Conservation (phyloP, 2,888 invertebrate genomes). For the Xestobium rufovillosum region DNA sequence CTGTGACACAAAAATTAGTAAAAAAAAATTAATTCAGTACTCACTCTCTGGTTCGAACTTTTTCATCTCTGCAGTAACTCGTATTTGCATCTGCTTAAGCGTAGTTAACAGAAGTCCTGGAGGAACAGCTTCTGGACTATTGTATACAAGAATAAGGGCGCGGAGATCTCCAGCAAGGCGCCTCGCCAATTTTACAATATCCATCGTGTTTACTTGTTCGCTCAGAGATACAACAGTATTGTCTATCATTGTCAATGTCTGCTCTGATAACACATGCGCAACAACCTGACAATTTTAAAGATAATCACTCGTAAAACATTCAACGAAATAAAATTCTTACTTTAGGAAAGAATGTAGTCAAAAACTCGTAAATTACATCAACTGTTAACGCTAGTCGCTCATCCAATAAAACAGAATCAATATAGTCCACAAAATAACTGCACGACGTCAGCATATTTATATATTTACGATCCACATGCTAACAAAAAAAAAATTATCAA, state of each 20-base stretch:
- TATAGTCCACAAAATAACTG: slow-evolving; percentile 79
- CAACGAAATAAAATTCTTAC: no score
- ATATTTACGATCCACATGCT: slow-evolving; percentile 73
- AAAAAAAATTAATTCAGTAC: slow-evolving; percentile 9
- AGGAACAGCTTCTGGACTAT: slow-evolving; percentile 39
- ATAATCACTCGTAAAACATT: slow-evolving; percentile 9
- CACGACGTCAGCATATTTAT: slow-evolving; percentile 75
- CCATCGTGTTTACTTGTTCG: slow-evolving; percentile 47
- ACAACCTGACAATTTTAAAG: slow-evolving; percentile 49
- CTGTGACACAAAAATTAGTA: slow-evolving; percentile 8
- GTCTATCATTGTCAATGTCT: slow-evolving; percentile 53
- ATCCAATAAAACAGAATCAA: slow-evolving; percentile 82
- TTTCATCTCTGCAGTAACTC: slow-evolving; percentile 33
- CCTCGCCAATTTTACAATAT: slow-evolving; percentile 46
- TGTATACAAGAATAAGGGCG: slow-evolving; percentile 52
- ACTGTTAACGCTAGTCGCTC: slow-evolving; percentile 81
- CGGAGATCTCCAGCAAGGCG: slow-evolving; percentile 50
- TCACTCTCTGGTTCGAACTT: slow-evolving; percentile 33
- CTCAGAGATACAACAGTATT: slow-evolving; percentile 54
- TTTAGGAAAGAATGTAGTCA: slow-evolving; percentile 85
- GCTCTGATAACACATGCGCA: slow-evolving; percentile 53
- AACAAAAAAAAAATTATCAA: slow-evolving; percentile 27
- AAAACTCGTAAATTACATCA: slow-evolving; percentile 77
- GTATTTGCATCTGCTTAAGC: slow-evolving; percentile 35
- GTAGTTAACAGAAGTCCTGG: slow-evolving; percentile 35